These are phyloP conservation scores for Drosophila anceps DNA, from an alignment of 2,888 invertebrate genomes.

Conservation along the genomic window DNA sequence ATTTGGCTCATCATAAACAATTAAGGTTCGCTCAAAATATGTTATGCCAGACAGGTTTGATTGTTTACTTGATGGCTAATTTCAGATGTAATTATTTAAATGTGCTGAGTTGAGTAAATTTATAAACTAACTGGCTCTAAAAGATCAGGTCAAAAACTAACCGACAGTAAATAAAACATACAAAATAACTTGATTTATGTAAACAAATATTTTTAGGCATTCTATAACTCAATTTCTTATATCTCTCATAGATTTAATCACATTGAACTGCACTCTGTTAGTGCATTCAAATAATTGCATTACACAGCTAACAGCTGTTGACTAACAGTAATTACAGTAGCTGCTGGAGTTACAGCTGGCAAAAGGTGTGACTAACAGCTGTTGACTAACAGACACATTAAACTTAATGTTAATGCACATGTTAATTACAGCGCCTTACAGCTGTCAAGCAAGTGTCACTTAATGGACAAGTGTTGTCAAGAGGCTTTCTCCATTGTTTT, in stretches of 20 bases:
- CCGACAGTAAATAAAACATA: background rate
- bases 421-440: conserved; percentile 4
- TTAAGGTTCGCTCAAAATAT: background rate
- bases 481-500: background rate
- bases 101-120: background rate
- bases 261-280: background rate
- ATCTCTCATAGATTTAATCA: background rate
- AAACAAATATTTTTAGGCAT: background rate
- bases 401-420: conserved; percentile 6
- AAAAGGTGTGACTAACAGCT: conserved; percentile 1
- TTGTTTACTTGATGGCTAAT: conserved; percentile 1
- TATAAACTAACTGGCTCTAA: background rate
- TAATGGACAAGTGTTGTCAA: conserved; percentile 6
- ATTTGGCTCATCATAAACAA: background rate
- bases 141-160: background rate
- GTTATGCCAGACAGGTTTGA: background rate
- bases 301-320: conserved; percentile 12
- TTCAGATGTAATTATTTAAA: conserved; percentile 10
- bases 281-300: background rate
- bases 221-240: background rate
- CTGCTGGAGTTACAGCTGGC: background rate
- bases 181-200: background rate
- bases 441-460: conserved; percentile 1
- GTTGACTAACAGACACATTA: conserved; percentile 2
- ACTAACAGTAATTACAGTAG: background rate